A percentile compares a stretch with the other conserved stretches of the same genome.
Evolutionary conservation across 2,797 vertebrate species (phyloP).

Genomic region (Tokudaia tokunoshimensis): DNA sequence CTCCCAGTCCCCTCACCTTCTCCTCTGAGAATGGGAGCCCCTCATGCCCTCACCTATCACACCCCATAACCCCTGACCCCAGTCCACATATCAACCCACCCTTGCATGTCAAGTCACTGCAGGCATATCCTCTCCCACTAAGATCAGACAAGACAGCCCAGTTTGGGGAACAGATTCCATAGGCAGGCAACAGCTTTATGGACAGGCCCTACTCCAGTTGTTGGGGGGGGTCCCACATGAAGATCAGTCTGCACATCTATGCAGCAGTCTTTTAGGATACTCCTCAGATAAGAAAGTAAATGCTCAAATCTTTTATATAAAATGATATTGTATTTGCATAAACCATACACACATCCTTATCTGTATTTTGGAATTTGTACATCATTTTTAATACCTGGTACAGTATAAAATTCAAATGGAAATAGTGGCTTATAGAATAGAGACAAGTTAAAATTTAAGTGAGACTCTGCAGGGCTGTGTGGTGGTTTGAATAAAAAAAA

Average conservation of each 20-base stretch:
- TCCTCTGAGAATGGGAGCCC: no score
- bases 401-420: not conserved
- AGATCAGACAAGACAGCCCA: no score
- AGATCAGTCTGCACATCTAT: not conserved
- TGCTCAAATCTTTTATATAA: not conserved
- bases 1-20: no score
- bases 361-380: not conserved
- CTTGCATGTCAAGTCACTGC: no score
- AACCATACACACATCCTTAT: not conserved
- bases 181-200: no score
- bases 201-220: no score
- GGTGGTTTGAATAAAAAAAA: not conserved
- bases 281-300: not conserved
- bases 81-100: no score
- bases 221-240: no score
- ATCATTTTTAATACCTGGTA: not conserved
- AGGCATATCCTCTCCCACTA: no score
- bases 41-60: no score
- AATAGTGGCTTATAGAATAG: not conserved
- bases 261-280: not conserved
- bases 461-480: not conserved
- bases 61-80: no score
- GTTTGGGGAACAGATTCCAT: no score
- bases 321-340: not conserved
- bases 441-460: not conserved